Conservation (phyloP, 2,888 invertebrate species). For the Mantis religiosa region DNA sequence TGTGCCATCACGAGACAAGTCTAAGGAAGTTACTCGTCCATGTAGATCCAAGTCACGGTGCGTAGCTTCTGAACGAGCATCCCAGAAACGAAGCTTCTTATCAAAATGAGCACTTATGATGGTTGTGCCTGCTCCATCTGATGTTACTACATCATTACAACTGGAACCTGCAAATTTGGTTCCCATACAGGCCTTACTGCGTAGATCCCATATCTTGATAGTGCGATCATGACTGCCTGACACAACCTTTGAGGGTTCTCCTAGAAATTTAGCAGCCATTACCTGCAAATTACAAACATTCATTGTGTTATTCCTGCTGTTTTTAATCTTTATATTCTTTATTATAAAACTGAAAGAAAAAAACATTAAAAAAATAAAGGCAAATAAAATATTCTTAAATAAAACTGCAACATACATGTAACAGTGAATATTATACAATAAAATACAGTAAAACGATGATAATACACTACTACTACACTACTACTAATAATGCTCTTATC, state of each 20-base stretch:
- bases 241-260: conserved; percentile 87
- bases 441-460: too few species aligned
- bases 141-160: conserved; percentile 93
- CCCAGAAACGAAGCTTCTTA: conserved; percentile 96
- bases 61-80: conserved; percentile 80
- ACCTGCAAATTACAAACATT: conserved; percentile 55
- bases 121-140: conserved; percentile 79
- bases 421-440: too few species aligned
- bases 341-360: neutral
- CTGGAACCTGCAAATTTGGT: conserved; percentile 95
- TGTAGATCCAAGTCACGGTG: conserved; percentile 80
- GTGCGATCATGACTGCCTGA: conserved; percentile 98
- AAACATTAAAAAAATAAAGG: too few species aligned
- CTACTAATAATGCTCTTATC: too few species aligned
- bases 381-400: neutral
- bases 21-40: conserved; percentile 92
- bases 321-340: neutral
- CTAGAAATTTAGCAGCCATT: conserved; percentile 92
- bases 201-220: conserved; percentile 96
- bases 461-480: too few species aligned
- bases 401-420: too few species aligned
- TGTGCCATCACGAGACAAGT: conserved; percentile 85
- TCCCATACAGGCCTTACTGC: conserved; percentile 84
- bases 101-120: conserved; percentile 98
- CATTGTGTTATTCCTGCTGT: neutral